Base-by-base conservation (phyloP, 2,797 vertebrate genomes). In the Anguilla anguilla region DNA sequence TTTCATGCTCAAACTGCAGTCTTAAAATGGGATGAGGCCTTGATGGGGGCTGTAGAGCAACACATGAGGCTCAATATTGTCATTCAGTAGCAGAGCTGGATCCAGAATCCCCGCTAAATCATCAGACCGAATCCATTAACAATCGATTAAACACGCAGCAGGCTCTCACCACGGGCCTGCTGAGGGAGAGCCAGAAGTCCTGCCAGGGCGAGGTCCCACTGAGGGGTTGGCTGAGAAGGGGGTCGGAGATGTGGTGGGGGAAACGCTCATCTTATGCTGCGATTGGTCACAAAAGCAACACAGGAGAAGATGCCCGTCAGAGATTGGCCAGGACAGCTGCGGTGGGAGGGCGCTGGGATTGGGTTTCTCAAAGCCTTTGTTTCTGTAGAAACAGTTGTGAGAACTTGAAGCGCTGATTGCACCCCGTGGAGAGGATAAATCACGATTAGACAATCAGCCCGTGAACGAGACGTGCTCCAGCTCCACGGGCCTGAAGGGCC, bases 141-240 rank as follows among this genome's bases (percentile, higher is more conserved):
- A 85, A 96, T 96, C 95, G 95, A 96, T 96, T 96, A 96, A 96
- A 96, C 94, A 95, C 94, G 92, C 95, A 95, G 96, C 96, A 94
- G 96, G 95, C 94, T 92, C 94, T 94, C 93, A 93, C 94, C 91
- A 89, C 93, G 89, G 87, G 93, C 93, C 93, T 91, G 91, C 84
- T 88, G 89, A 91, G 91, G 92, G 51, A 87, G 69, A 43, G 72
- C 31, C 72, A 77, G 28, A 74, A 90, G 92, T 89, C 39, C 90
- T 53, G 90, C 81, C 39, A 86, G 89, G 88, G 86, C 72, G 7
- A 88, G 87, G 89, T 86, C 87, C 83, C 61, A 91, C 89, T 88
- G 89, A 86, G 90, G 15, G 19, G 91, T 92, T 92, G 92, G 92
- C 86, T 55, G 91, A 61, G 91, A 83, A 86, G 91, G 9, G 35